Conservation (phyloP, 2,888 invertebrate genomes). For the Strigamia crassipes region DNA sequence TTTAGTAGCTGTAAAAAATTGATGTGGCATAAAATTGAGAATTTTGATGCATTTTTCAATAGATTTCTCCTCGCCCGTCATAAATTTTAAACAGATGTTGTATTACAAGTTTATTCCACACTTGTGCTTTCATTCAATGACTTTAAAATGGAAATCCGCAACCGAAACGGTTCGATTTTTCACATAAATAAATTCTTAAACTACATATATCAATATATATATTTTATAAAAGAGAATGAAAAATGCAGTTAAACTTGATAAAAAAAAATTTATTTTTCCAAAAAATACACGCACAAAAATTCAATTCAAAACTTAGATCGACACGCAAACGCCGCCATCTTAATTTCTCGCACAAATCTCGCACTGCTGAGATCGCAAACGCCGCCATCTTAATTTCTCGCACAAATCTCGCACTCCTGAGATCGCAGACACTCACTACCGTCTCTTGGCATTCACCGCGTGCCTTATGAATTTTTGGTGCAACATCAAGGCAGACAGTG, state of each 20-base stretch:
- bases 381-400: no score
- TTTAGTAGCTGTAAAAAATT: neutral
- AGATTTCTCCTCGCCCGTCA: neutral
- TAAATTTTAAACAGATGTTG: constrained; percentile 29
- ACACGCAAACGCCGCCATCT: neutral
- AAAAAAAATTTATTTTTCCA: neutral
- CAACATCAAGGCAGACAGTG: constrained; percentile 76
- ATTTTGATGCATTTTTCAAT: constrained; percentile 36
- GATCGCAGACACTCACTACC: constrained; percentile 57
- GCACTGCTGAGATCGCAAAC: no score
- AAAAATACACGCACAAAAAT: neutral
- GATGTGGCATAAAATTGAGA: neutral
- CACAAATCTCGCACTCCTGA: neutral
- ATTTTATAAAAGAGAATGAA: neutral
- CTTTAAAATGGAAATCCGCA: neutral
- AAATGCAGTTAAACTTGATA: neutral
- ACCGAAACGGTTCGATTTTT: neutral
- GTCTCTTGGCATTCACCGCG: constrained; percentile 99
- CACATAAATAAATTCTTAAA: neutral
- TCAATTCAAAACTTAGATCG: neutral
- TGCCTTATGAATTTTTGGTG: constrained; percentile 87
- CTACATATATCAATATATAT: neutral
- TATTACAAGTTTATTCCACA: neutral
- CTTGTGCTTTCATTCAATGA: neutral
- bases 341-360: constrained; percentile 7